phyloP scores from a whole-genome alignment of 1,140 invertebrate genomes.

The Lepidotrigona ventralis region DNA sequence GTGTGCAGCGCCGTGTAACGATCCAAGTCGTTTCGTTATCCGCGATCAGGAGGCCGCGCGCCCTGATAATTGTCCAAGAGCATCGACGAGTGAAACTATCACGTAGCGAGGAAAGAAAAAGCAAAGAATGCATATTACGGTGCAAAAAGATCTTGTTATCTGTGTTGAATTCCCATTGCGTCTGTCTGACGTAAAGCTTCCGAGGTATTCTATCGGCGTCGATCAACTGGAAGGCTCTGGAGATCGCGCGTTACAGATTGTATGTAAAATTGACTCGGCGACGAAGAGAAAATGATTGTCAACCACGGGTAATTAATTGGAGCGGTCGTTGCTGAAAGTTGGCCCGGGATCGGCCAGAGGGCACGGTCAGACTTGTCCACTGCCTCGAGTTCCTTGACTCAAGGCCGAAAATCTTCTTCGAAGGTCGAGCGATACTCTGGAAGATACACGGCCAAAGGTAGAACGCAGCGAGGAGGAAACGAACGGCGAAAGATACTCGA shows the following conservation, averaged over 20 bases:
- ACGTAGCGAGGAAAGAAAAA: neutral
- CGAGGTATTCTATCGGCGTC: too few species aligned
- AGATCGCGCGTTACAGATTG: too few species aligned
- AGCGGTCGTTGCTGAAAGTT: neutral
- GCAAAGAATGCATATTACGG: neutral
- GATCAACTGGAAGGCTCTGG: too few species aligned
- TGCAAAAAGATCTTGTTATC: neutral
- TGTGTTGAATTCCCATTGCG: neutral
- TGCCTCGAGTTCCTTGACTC: slow-evolving; percentile 18
- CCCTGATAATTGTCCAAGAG: neutral
- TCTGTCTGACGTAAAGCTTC: too few species aligned
- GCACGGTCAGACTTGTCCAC: slow-evolving; percentile 4
- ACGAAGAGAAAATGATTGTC: neutral
- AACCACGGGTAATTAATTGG: too few species aligned
- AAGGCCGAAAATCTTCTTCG: slow-evolving; percentile 52
- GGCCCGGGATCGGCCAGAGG: too few species aligned
- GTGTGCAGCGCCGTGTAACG: neutral
- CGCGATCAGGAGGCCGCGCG: neutral
- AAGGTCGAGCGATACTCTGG: slow-evolving; percentile 51
- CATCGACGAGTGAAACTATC: neutral
- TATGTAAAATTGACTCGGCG: neutral
- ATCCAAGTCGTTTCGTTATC: neutral
- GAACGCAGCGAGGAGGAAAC: slow-evolving; percentile 2
- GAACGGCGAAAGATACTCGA: slow-evolving; percentile 5
- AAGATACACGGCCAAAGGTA: slow-evolving; percentile 18